These are phyloP conservation scores for Arizona elegans DNA, from an alignment of 2,113 vertebrate species.

Conservation along the genomic window DNA sequence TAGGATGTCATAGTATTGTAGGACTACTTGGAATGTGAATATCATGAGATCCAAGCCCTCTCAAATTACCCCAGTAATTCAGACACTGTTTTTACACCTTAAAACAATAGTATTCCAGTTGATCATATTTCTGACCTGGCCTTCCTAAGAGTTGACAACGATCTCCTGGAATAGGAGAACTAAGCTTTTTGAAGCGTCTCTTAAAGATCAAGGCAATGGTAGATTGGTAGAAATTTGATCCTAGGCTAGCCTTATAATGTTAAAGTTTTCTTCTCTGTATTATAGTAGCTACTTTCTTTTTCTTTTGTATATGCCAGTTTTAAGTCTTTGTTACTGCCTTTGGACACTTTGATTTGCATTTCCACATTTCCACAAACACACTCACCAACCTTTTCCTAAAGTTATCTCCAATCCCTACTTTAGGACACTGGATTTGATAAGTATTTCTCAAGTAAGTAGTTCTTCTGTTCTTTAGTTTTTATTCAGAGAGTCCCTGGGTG, in stretches of 20 bases:
- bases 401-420: constrained; percentile 17
- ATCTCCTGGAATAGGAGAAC: background rate
- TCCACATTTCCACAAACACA: background rate
- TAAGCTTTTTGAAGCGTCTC: background rate
- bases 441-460: background rate
- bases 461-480: background rate
- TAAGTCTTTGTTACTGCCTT: background rate
- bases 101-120: background rate
- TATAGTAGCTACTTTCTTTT: constrained; percentile 20
- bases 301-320: background rate
- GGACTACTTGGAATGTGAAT: background rate
- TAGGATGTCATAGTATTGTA: background rate
- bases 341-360: background rate
- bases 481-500: background rate
- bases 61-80: background rate
- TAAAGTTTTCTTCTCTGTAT: background rate
- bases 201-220: background rate
- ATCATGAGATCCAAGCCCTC: background rate
- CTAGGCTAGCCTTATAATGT: background rate
- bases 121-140: background rate
- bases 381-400: background rate
- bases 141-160: background rate
- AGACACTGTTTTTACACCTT: background rate
- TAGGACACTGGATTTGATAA: background rate
- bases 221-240: background rate